A percentile compares a stretch with the other conserved stretches of the same genome.
Conservation (phyloP, 2,888 invertebrate genomes). For the Abrostola triplasia region DNA sequence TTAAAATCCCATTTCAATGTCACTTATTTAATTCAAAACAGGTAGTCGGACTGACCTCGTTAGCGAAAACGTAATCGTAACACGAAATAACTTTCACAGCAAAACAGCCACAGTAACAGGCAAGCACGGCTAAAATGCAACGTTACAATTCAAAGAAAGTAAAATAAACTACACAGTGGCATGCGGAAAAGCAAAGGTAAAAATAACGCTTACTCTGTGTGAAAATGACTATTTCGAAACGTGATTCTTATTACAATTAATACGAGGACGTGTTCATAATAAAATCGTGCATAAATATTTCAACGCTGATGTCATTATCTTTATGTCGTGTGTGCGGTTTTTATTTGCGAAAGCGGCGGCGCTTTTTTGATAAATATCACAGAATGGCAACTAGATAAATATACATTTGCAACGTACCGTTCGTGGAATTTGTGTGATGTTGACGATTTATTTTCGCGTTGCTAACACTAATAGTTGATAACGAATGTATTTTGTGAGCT, state of each 20-base stretch:
- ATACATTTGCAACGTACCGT: slow-evolving; percentile 27
- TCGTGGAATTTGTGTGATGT: slow-evolving; percentile 22
- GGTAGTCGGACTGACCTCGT: slow-evolving; percentile 49
- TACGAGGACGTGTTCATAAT: slow-evolving; percentile 64
- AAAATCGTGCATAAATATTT: slow-evolving; percentile 68
- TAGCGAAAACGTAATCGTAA: slow-evolving; percentile 40
- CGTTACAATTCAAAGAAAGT: slow-evolving; percentile 46
- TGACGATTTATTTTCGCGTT: slow-evolving; percentile 37
- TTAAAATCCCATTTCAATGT: slow-evolving; percentile 44
- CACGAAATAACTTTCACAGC: slow-evolving; percentile 41
- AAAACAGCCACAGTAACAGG: slow-evolving; percentile 20
- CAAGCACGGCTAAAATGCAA: slow-evolving; percentile 37
- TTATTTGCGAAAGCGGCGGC: slow-evolving; percentile 53
- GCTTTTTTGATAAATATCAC: slow-evolving; percentile 40
- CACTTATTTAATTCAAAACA: slow-evolving; percentile 44
- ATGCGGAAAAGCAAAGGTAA: slow-evolving; percentile 54
- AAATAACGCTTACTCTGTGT: slow-evolving; percentile 66
- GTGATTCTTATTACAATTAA: slow-evolving; percentile 67
- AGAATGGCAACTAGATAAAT: slow-evolving; percentile 42
- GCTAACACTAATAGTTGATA: slow-evolving; percentile 17
- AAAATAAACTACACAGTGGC: slow-evolving; percentile 37
- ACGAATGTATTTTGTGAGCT: slow-evolving; percentile 24
- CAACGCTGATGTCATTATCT: slow-evolving; percentile 67
- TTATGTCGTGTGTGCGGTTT: slow-evolving; percentile 49
- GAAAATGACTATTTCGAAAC: slow-evolving; percentile 67